Evolutionary conservation across 2,113 vertebrate genomes (phyloP).

Genomic region (Rissa tridactyla): DNA sequence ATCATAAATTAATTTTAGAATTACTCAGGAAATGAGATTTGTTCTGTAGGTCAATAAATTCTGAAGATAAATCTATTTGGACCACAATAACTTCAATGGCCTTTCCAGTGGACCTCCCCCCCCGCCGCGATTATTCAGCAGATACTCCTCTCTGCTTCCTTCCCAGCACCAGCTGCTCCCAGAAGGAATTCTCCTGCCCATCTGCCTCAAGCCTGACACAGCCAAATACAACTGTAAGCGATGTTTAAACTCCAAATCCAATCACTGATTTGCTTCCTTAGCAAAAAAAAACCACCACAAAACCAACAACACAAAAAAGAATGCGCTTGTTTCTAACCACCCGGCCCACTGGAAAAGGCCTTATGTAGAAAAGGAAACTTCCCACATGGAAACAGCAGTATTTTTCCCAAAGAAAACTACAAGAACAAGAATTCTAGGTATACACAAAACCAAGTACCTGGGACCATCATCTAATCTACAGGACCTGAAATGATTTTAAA

Average conservation of each 20-base stretch:
- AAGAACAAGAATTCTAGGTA: not conserved
- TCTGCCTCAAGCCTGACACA: not conserved
- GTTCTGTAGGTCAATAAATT: not conserved
- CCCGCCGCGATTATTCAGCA: not conserved
- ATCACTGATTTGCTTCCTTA: not conserved
- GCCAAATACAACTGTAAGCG: not conserved
- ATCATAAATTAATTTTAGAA: not conserved
- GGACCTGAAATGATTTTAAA: not conserved
- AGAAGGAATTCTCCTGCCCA: slow-evolving; percentile 17
- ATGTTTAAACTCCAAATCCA: not conserved
- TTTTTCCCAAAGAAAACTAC: not conserved
- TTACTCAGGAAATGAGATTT: not conserved
- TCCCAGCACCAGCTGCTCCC: not conserved
- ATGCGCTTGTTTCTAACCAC: not conserved
- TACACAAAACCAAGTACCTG: not conserved
- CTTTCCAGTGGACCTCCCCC: not conserved
- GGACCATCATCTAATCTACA: not conserved
- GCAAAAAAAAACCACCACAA: not conserved
- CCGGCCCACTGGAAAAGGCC: not conserved
- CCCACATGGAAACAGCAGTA: not conserved
- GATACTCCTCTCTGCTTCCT: not conserved
- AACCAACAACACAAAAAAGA: not conserved
- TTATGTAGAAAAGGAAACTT: not conserved
- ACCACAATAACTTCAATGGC: not conserved
- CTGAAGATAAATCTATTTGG: not conserved